Evolutionary conservation across 2,797 vertebrate species (phyloP), one percentile per base, ranked within the genome.

Genomic region (Poecilia picta): DNA sequence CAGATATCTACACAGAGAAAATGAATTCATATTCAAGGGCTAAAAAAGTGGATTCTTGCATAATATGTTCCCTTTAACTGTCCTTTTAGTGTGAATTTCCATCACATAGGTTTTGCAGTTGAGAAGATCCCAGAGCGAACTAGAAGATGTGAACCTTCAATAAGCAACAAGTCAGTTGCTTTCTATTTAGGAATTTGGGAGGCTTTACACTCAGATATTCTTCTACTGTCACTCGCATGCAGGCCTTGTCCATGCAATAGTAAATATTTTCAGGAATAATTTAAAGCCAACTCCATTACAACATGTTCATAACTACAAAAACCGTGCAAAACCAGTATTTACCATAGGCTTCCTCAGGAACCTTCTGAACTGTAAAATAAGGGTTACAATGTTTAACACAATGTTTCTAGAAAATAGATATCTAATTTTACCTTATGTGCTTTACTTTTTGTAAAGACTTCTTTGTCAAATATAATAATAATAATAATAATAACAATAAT

Each of bases 321-420:
- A 43, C 18, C 18, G 33, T 51, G 77, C 74, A 68, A 89, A 81
- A 76, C 53, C 71, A 59, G 81, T 86, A 92, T 92, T 96, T 96
- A 96, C 96, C 96, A 81, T 95, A 90, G 13, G 91, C 92, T 57
- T 95, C 95, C 77, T 95, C 95, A 1, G 95, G 94, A 84, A 86
- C 90, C 87, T 95, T 96, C 89, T 93, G 95, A 73, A 93, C 92
- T 95, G 91, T 87, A 90, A 92, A 82, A 86, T 84, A 90, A 93
- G 74, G 76, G 51, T 70, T 74, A 90, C 49, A 89, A 5, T 3
- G 66, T 78, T 84, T 88, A 31, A 88, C 73, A 5, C 77, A 47
- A 43, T 75, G 57, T 62, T 15, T 62, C 57, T 51, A 41, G 4
- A 70, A 41, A n/a, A 41, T 41, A 5, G 3, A 28, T 23, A 39